Evolutionary conservation across 2,113 vertebrate species (phyloP).

Genomic region (Tyto alba): DNA sequence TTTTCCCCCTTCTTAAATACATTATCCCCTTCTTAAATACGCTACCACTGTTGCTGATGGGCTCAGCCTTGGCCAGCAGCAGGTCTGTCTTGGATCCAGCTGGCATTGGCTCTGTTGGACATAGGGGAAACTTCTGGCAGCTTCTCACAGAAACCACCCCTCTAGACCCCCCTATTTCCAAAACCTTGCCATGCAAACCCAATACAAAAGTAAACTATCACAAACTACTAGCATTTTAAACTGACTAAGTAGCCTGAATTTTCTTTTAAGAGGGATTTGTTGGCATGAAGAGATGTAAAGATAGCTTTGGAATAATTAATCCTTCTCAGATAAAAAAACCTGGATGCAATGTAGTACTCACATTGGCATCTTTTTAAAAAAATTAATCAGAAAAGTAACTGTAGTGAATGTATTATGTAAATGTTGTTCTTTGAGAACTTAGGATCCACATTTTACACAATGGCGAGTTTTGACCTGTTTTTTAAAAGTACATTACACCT

Average conservation of each 20-base stretch:
- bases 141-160: background rate
- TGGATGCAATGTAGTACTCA: background rate
- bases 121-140: background rate
- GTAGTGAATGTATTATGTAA: background rate
- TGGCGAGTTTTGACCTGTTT: background rate
- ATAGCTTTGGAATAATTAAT: background rate
- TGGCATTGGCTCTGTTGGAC: background rate
- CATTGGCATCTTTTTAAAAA: background rate
- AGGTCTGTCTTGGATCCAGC: background rate
- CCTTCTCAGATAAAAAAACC: background rate
- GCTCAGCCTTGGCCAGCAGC: fast-evolving
- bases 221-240: background rate
- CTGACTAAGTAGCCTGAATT: background rate
- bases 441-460: background rate
- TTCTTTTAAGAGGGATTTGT: background rate
- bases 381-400: background rate
- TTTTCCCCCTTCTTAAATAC: background rate
- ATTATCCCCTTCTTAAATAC: background rate
- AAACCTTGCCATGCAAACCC: background rate
- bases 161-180: background rate
- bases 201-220: background rate
- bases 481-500: background rate
- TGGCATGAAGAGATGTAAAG: background rate
- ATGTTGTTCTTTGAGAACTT: background rate
- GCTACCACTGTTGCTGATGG: too few species aligned